A percentile compares a stretch with the other conserved stretches of the same genome.
Evolutionary conservation across 2,888 invertebrate genomes (phyloP).

Genomic region (Pachycephus smyrnensis): DNA sequence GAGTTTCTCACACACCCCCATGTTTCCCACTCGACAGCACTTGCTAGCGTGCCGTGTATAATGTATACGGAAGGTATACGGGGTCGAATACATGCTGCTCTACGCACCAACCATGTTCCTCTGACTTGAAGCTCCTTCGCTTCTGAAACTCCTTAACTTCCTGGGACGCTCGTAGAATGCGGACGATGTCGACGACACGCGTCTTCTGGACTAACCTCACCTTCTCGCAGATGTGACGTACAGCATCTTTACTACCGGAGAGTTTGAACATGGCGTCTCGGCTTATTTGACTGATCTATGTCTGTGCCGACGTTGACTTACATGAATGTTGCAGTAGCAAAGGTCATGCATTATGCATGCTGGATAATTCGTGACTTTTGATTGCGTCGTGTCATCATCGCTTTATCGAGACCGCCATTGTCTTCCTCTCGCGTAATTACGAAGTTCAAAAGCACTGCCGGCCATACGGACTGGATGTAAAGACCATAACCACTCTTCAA

Average conservation of each 20-base stretch:
- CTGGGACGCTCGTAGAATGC: neutral
- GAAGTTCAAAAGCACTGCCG: conserved; percentile 35
- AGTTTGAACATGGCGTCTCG: neutral
- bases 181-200: neutral
- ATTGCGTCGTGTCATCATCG: conserved; percentile 51
- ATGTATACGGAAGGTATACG: neutral
- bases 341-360: conserved; percentile 47
- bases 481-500: neutral
- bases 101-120: neutral
- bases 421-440: conserved; percentile 41
- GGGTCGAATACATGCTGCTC: neutral
- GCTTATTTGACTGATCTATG: conserved; percentile 1
- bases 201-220: neutral
- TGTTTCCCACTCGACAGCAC: conserved; percentile 21
- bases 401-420: conserved; percentile 41
- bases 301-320: conserved; percentile 9
- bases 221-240: neutral
- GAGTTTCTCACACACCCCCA: neutral
- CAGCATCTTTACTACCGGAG: neutral
- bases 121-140: neutral
- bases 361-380: conserved; percentile 54
- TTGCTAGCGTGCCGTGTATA: conserved; percentile 15
- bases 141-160: neutral
- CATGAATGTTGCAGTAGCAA: conserved; percentile 46
- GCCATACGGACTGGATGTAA: neutral